phyloP scores from a whole-genome alignment of 2,888 invertebrate species.

The Thelaira solivaga region DNA sequence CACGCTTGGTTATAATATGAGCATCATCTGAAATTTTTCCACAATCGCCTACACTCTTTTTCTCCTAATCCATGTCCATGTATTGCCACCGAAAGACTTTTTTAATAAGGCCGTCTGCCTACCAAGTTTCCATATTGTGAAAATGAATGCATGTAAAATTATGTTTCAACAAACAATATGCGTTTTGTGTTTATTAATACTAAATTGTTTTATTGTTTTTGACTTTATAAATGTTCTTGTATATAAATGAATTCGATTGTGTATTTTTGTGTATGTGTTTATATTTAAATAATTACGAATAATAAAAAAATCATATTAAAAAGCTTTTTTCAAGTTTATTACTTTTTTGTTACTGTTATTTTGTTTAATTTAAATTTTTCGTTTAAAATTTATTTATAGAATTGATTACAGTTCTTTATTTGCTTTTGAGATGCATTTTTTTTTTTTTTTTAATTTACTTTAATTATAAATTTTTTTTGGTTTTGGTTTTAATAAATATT shows the following conservation, averaged over 20 bases:
- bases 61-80: too few relatives aligned
- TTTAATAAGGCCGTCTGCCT: background rate
- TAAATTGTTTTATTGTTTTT: background rate
- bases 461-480: constrained; percentile 9
- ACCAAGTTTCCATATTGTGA: background rate
- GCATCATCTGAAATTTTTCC: too few relatives aligned
- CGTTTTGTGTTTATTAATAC: constrained; percentile 5
- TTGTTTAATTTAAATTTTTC: constrained; percentile 38
- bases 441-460: background rate
- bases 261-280: constrained; percentile 16
- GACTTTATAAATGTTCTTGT: constrained; percentile 13
- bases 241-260: constrained; percentile 17
- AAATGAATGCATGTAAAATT: background rate
- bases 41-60: too few relatives aligned
- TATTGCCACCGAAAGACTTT: too few relatives aligned
- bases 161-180: background rate
- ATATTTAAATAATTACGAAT: background rate
- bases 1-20: too few relatives aligned
- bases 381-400: constrained; percentile 50
- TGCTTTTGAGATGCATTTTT: constrained; percentile 33
- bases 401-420: constrained; percentile 35
- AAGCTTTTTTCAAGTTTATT: constrained; percentile 49
- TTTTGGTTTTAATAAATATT: constrained; percentile 44
- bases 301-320: constrained; percentile 47
- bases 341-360: constrained; percentile 20